These are phyloP conservation scores for Volucella inflata DNA, from an alignment of 2,888 invertebrate species.

Conservation along the genomic window DNA sequence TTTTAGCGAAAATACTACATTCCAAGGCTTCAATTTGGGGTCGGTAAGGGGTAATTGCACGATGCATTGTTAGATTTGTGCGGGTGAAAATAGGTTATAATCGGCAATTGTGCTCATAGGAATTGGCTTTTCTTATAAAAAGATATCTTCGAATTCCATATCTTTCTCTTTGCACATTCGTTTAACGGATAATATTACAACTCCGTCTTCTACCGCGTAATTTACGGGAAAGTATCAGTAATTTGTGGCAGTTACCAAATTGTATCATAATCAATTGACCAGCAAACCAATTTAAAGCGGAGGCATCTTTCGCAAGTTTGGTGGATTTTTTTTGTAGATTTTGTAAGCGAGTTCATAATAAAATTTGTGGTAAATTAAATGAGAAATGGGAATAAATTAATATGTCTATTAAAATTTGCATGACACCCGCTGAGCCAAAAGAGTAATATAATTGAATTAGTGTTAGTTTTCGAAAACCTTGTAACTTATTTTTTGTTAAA, in stretches of 20 bases:
- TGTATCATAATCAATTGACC: neutral
- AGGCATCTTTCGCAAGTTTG: neutral
- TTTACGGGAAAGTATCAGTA: constrained; percentile 1
- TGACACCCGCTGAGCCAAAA: too few relatives aligned
- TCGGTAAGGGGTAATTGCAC: neutral
- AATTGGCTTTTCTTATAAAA: constrained; percentile 16
- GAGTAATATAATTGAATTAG: too few relatives aligned
- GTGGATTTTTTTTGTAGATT: constrained; percentile 7
- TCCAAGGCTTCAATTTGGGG: neutral
- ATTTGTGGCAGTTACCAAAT: constrained; percentile 9
- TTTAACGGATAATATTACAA: neutral
- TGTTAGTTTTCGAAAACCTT: too few relatives aligned
- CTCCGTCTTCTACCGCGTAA: neutral
- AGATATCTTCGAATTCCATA: constrained; percentile 9
- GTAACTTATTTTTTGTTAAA: too few relatives aligned
- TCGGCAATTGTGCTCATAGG: neutral
- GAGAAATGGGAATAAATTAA: too few relatives aligned
- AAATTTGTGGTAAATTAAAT: too few relatives aligned
- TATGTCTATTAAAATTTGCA: too few relatives aligned
- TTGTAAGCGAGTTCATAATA: neutral
- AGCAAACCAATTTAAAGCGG: neutral
- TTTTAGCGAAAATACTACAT: neutral
- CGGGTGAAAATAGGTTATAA: neutral
- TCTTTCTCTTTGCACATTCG: neutral
- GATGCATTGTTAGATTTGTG: neutral